Percentiles rank a stretch among this genome's conserved stretches.
Conservation (phyloP, 1,140 invertebrate species). For the Panagrolaimus sp. region DNA sequence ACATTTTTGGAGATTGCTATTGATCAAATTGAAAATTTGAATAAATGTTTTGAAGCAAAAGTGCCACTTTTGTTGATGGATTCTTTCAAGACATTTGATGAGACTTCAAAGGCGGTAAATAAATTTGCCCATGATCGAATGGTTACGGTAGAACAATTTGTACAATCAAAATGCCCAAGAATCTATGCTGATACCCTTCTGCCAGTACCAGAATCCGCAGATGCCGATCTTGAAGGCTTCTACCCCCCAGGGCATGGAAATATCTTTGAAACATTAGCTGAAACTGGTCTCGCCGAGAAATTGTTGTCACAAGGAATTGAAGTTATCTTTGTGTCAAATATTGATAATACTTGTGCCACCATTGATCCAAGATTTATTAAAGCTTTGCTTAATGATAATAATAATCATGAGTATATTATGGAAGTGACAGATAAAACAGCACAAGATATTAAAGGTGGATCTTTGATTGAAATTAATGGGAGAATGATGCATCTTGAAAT, state of each 20-base stretch:
- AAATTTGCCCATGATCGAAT: neutral
- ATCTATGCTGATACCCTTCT: conserved; percentile 47
- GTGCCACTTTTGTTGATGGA: conserved; percentile 97
- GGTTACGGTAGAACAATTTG: conserved; percentile 23
- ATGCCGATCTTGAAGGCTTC: conserved; percentile 70
- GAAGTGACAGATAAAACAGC: conserved; percentile 88
- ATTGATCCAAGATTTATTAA: conserved; percentile 74
- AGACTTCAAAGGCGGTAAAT: conserved; percentile 80
- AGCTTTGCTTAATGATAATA: conserved; percentile 29
- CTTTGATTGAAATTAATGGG: conserved; percentile 88
- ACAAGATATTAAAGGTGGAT: conserved; percentile 91
- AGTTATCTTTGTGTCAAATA: conserved; percentile 97
- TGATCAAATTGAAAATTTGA: conserved; percentile 88
- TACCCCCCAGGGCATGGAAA: conserved; percentile 98
- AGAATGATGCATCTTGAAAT: conserved; percentile 87
- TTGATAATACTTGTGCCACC: conserved; percentile 95
- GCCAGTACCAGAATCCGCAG: conserved; percentile 38
- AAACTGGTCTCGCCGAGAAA: conserved; percentile 82
- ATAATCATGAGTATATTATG: conserved; percentile 82
- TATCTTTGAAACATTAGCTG: conserved; percentile 88
- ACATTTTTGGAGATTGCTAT: conserved; percentile 98
- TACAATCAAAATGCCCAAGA: conserved; percentile 45
- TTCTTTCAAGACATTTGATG: conserved; percentile 96
- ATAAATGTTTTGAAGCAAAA: conserved; percentile 84
- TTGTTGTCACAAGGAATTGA: conserved; percentile 73